Percentiles rank a stretch among this genome's conserved stretches.
Conservation (phyloP, 1,140 invertebrate species). For the Bombus impatiens region DNA sequence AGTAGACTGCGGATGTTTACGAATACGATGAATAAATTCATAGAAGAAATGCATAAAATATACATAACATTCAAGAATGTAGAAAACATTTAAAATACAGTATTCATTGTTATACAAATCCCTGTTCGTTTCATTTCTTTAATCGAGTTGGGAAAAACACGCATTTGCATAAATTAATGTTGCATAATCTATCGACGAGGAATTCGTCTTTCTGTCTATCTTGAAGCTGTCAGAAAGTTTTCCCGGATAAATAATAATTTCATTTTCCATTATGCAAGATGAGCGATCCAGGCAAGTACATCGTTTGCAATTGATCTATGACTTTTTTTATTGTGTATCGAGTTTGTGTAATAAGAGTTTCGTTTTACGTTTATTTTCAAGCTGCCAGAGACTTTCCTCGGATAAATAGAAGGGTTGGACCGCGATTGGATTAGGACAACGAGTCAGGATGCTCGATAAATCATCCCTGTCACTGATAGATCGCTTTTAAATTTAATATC, state of each 20-base stretch:
- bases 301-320: neutral
- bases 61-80: no score
- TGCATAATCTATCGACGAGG: neutral
- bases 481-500: slow-evolving; percentile 31
- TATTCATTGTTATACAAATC: no score
- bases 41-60: no score
- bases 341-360: neutral
- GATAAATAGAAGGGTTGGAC: neutral
- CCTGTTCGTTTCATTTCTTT: no score
- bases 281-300: no score
- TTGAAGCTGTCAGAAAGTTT: neutral
- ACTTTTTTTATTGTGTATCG: neutral
- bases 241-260: neutral
- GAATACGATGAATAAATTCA: no score
- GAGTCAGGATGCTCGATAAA: neutral
- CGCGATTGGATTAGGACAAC: neutral
- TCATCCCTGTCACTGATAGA: slow-evolving; percentile 24
- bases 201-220: neutral
- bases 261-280: neutral
- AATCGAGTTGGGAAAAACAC: no score
- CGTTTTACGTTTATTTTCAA: neutral
- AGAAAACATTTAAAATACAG: no score
- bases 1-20: no score
- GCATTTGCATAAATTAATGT: neutral
- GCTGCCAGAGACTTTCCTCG: neutral